Evolutionary conservation across 2,888 invertebrate genomes (phyloP).

Genomic region (Platycheirus rosarum): DNA sequence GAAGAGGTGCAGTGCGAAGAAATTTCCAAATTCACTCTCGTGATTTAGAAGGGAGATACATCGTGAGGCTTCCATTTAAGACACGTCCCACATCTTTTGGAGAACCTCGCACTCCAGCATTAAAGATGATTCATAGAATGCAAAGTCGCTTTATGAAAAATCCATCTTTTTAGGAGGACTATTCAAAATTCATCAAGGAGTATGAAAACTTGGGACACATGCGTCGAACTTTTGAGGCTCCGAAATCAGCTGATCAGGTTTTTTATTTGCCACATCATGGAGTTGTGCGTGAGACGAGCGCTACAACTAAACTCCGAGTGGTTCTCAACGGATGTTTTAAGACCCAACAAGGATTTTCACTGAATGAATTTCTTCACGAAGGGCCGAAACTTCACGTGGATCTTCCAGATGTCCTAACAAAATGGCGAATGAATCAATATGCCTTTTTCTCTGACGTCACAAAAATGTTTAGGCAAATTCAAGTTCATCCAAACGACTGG

Average conservation of each 20-base stretch:
- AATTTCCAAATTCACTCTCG: constrained; percentile 16
- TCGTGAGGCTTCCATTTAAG: too few relatives aligned
- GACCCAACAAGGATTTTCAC: constrained; percentile 10
- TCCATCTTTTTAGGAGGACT: too few relatives aligned
- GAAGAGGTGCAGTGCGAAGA: constrained; percentile 18
- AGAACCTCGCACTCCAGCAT: constrained; percentile 23
- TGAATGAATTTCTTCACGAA: constrained; percentile 25
- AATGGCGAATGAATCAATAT: constrained; percentile 27
- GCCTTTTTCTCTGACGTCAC: constrained; percentile 17
- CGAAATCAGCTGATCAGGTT: constrained; percentile 6
- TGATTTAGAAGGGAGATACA: constrained; percentile 23
- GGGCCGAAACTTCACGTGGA: constrained; percentile 22
- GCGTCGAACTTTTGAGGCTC: constrained; percentile 1
- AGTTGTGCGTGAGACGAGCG: too few relatives aligned
- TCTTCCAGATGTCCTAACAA: constrained; percentile 26
- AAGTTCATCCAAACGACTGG: constrained; percentile 31
- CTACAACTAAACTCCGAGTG: too few relatives aligned
- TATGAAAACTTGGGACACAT: too few relatives aligned
- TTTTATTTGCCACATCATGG: too few relatives aligned
- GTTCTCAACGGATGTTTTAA: constrained; percentile 40
- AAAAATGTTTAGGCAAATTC: constrained; percentile 42
- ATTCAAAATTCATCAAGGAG: constrained; percentile 30
- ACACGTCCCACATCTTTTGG: constrained; percentile 14
- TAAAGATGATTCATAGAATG: constrained; percentile 25
- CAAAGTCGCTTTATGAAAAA: too few relatives aligned